phyloP scores from a whole-genome alignment of 2,888 invertebrate genomes.

The Stenotaenia linearis region DNA sequence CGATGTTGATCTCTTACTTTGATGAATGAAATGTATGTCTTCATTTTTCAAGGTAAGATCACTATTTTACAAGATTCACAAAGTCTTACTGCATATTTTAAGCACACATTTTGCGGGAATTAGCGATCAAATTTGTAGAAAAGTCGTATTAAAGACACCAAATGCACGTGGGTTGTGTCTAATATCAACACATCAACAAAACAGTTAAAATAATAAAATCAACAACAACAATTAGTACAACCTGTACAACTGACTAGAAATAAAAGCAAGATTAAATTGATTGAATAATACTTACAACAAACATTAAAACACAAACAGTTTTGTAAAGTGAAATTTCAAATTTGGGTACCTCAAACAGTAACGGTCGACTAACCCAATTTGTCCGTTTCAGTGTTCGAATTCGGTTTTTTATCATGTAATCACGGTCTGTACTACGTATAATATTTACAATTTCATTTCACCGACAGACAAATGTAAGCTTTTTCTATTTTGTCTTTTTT shows the following conservation, averaged over 20 bases:
- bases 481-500: neutral
- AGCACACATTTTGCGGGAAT: neutral
- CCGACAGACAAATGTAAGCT: neutral
- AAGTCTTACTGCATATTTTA: neutral
- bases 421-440: neutral
- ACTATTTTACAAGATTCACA: neutral
- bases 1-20: constrained; percentile 5
- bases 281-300: no score
- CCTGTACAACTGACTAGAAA: no score
- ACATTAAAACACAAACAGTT: neutral
- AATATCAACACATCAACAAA: neutral
- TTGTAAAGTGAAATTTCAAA: neutral
- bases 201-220: neutral
- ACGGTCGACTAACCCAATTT: neutral
- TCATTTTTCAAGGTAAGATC: constrained; percentile 21
- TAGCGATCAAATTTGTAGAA: neutral
- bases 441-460: neutral
- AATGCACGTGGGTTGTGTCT: neutral
- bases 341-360: neutral
- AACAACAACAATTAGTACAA: neutral
- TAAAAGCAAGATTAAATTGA: no score
- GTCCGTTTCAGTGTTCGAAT: neutral
- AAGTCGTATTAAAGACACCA: neutral
- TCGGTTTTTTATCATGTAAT: neutral
- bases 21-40: constrained; percentile 1